Evolutionary conservation across 2,888 invertebrate species (phyloP).

Genomic region (Lomographa bimaculata): DNA sequence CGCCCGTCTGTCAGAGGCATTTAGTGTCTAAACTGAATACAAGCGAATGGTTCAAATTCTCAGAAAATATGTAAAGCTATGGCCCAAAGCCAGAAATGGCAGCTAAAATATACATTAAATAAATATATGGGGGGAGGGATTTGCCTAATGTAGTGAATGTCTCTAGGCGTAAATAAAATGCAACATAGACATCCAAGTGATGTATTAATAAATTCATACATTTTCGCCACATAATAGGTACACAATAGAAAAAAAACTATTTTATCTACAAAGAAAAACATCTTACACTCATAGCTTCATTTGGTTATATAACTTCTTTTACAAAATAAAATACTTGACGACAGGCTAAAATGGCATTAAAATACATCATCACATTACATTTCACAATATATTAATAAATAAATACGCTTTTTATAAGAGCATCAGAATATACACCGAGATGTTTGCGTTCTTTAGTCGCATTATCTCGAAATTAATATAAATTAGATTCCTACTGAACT

Average conservation of each 20-base stretch:
- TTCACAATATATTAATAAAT: conserved; percentile 61
- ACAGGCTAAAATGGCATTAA: conserved; percentile 79
- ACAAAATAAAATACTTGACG: conserved; percentile 64
- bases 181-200: conserved; percentile 70
- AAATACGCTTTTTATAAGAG: conserved; percentile 31
- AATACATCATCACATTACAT: conserved; percentile 75
- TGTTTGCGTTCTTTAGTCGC: conserved; percentile 15
- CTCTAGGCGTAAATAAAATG: no score
- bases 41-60: no score
- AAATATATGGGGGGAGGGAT: no score
- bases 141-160: no score
- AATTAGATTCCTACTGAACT: conserved; percentile 17
- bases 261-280: conserved; percentile 75
- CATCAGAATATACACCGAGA: conserved; percentile 21
- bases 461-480: conserved; percentile 19
- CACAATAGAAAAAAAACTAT: conserved; percentile 74
- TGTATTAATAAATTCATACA: conserved; percentile 80
- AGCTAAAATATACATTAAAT: no score
- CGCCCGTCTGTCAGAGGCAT: no score
- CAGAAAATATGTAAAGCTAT: no score
- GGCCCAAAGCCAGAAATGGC: no score
- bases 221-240: conserved; percentile 68
- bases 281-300: conserved; percentile 75
- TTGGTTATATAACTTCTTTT: conserved; percentile 78
- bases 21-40: no score